Base-by-base conservation (phyloP, 2,113 vertebrate genomes). In the Ivindomyrus marchei region DNA sequence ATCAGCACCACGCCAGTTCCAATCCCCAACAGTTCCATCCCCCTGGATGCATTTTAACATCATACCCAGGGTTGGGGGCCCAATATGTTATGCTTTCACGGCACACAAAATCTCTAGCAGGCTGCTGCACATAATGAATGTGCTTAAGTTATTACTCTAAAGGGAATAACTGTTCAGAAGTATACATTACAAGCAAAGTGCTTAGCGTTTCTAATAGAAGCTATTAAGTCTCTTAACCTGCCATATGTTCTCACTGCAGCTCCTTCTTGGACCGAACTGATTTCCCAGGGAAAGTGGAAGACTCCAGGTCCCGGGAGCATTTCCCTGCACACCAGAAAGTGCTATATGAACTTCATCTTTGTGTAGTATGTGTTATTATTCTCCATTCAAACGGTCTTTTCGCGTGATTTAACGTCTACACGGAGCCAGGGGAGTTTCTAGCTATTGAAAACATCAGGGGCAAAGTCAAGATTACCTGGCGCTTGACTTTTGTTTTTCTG, bases 201-300 rank as follows among this genome's bases (percentile, higher is more conserved):
- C 27, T 66, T n/a, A 4, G 1, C 70, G 31, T 80, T 80, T 39
- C n/a, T 13, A 52, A 21, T 31, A 42, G 2, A 31, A 88, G 27
- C 1, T 9, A 84, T 4, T 46, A 66, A 46, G 27, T 66, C 8
- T 24, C 45, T 91, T n/a, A 89, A 99, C 98, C 97, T 98, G 95
- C 98, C 98, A 90, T 96, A 97, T 0, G 97, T 97, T 91, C 98
- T 95, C 53, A 99, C 92, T 0, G 95, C 92, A 0, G 91, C 86
- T 62, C 97, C 97, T 13, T 97, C 97, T 0, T 94, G 93, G 9
- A 97, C 90, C 5, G 92, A 92, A 86, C 93, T 93, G 39, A 99
- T 91, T 93, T 99, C 98, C 98, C 98, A 99, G 0, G 95, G 97
- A 45, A 98, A 96, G 90, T 95, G 93, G 92, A 96, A 97, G n/a